Evolutionary conservation across 2,113 vertebrate genomes (phyloP).

Genomic region (Eolophus roseicapilla): DNA sequence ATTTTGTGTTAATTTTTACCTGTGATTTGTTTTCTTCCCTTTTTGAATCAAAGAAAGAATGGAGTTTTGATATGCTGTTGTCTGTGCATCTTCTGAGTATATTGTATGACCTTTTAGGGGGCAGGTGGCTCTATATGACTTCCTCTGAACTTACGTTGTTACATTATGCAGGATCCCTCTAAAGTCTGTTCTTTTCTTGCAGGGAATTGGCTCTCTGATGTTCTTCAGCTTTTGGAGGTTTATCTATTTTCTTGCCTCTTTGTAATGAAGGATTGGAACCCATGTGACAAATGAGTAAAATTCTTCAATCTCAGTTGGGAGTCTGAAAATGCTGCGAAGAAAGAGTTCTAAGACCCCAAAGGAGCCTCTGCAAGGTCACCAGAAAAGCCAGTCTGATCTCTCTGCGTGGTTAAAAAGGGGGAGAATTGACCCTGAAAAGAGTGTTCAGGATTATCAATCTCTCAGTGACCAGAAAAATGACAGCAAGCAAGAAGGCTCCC

Average conservation of each 20-base stretch:
- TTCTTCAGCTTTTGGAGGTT: background rate
- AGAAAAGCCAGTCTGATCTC: slow-evolving; percentile 36
- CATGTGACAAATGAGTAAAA: background rate
- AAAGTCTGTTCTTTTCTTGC: background rate
- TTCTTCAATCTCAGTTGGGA: background rate
- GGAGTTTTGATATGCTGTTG: background rate
- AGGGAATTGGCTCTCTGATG: background rate
- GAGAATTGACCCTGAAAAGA: background rate
- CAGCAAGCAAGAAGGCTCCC: slow-evolving; percentile 49
- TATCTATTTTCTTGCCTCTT: background rate
- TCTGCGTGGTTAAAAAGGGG: slow-evolving; percentile 17
- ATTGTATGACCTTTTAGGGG: background rate
- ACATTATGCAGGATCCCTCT: background rate
- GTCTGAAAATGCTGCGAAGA: slow-evolving; percentile 45
- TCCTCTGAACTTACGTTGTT: background rate
- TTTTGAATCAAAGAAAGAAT: background rate
- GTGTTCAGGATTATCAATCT: background rate
- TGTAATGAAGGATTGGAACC: background rate
- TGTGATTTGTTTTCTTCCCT: background rate
- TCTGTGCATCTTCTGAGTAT: background rate
- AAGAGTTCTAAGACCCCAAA: background rate
- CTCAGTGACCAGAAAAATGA: slow-evolving; percentile 6
- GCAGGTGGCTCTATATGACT: background rate
- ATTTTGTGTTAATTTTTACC: background rate
- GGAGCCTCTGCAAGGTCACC: background rate